Percentiles rank a stretch among this genome's conserved stretches.
phyloP scores from a whole-genome alignment of 1,140 invertebrate genomes.

The Leptinotarsa undecemlineata region DNA sequence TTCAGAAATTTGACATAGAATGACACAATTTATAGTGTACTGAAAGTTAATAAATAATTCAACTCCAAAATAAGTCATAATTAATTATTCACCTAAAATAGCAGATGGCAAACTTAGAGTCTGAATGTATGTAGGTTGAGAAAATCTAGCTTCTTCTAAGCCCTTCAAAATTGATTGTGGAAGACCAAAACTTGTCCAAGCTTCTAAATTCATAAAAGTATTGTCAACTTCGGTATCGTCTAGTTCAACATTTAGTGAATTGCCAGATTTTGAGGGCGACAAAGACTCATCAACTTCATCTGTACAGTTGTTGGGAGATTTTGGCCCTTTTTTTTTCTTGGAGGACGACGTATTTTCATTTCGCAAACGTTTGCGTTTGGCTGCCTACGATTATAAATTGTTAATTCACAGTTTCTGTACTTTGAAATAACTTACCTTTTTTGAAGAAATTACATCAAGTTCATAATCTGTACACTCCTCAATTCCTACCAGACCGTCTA shows the following conservation, averaged over 20 bases:
- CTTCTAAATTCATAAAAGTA: conserved; percentile 57
- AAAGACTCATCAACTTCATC: conserved; percentile 19
- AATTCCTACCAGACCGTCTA: conserved; percentile 64
- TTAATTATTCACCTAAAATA: conserved; percentile 67
- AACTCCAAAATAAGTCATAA: too few species aligned
- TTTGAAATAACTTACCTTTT: not conserved
- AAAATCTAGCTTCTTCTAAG: conserved; percentile 76
- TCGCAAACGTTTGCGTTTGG: not conserved
- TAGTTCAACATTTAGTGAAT: conserved; percentile 12
- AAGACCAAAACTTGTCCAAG: conserved; percentile 74
- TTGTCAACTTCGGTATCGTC: conserved; percentile 15
- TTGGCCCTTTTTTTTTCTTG: conserved; percentile 7
- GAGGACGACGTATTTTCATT: not conserved
- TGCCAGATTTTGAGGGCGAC: conserved; percentile 36
- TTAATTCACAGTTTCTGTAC: not conserved
- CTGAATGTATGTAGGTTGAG: conserved; percentile 83
- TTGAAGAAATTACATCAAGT: conserved; percentile 45
- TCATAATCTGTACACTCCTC: conserved; percentile 67
- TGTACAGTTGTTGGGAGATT: conserved; percentile 6
- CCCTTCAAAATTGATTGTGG: conserved; percentile 73
- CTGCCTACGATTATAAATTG: conserved; percentile 19
- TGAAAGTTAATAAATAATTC: too few species aligned
- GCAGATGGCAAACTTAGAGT: conserved; percentile 78
- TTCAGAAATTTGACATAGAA: too few species aligned
- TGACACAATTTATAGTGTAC: too few species aligned